phyloP scores from a whole-genome alignment of 2,797 vertebrate genomes.

The Lepus townsendii region DNA sequence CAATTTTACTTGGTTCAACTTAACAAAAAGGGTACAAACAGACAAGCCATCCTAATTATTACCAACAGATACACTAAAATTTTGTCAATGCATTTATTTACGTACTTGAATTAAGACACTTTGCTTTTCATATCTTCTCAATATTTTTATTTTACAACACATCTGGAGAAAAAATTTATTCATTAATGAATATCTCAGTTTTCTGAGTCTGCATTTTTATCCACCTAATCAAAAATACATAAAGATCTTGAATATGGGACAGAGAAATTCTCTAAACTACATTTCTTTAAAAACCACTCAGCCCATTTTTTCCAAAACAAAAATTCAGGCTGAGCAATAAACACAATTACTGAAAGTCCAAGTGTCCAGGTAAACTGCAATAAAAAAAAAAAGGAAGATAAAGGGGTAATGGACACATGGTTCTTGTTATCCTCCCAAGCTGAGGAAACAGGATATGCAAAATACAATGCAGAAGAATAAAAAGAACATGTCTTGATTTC shows the following conservation, averaged over 20 bases:
- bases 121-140: background rate
- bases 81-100: background rate
- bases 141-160: background rate
- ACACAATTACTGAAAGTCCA: background rate
- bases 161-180: background rate
- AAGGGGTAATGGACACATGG: background rate
- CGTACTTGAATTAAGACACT: background rate
- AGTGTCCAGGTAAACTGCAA: background rate
- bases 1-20: background rate
- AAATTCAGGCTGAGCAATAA: background rate
- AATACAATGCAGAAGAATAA: background rate
- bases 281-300: conserved; percentile 20
- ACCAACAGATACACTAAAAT: background rate
- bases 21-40: conserved; percentile 12
- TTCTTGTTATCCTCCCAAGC: background rate
- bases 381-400: background rate
- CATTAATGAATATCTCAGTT: background rate
- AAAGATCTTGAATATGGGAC: background rate
- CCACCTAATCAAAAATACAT: background rate
- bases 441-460: background rate
- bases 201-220: background rate
- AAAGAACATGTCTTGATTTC: background rate
- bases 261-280: background rate
- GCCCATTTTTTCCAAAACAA: background rate
- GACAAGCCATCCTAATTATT: background rate